Percentiles rank a stretch among this genome's conserved stretches.
Evolutionary conservation across 1,140 invertebrate genomes (phyloP).

Genomic region (Hypsibius dujardini): DNA sequence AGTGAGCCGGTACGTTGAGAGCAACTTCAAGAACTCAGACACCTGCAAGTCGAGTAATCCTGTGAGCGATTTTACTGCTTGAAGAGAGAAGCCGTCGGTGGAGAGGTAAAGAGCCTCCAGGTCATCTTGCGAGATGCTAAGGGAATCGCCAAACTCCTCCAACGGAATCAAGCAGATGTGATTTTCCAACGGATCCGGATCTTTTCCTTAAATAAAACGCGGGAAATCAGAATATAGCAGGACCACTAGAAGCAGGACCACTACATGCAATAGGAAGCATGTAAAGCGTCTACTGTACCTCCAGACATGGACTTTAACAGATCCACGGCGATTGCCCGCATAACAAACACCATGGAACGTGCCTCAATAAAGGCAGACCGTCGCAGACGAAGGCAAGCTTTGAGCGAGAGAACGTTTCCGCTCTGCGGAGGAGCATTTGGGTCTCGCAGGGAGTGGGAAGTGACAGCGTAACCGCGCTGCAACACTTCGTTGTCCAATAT

Average conservation of each 20-base stretch:
- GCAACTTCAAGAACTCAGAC: slow-evolving; percentile 1
- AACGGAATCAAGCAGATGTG: slow-evolving; percentile 13
- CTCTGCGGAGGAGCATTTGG: neutral
- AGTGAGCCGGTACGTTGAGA: neutral
- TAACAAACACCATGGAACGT: slow-evolving; percentile 4
- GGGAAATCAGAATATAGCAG: too few species aligned
- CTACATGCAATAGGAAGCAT: neutral
- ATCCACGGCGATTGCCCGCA: slow-evolving; percentile 1
- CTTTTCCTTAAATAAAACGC: neutral
- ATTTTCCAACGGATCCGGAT: neutral
- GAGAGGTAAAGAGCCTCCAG: neutral
- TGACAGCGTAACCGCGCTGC: neutral
- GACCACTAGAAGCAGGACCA: too few species aligned
- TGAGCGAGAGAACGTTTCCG: neutral
- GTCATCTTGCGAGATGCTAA: slow-evolving; percentile 2
- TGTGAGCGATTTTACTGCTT: slow-evolving; percentile 4
- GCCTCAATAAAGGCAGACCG: neutral
- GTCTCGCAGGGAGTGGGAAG: neutral
- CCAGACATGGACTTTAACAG: neutral
- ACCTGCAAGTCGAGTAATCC: slow-evolving; percentile 11
- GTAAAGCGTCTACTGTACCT: neutral
- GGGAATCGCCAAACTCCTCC: slow-evolving; percentile 8
- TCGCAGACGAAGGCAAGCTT: slow-evolving; percentile 5
- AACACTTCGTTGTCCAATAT: slow-evolving; percentile 7
- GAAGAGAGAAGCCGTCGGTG: slow-evolving; percentile 11